Percentiles rank a stretch among this genome's conserved stretches.
phyloP scores from a whole-genome alignment of 1,140 invertebrate species.

The Epicauta chinensis region DNA sequence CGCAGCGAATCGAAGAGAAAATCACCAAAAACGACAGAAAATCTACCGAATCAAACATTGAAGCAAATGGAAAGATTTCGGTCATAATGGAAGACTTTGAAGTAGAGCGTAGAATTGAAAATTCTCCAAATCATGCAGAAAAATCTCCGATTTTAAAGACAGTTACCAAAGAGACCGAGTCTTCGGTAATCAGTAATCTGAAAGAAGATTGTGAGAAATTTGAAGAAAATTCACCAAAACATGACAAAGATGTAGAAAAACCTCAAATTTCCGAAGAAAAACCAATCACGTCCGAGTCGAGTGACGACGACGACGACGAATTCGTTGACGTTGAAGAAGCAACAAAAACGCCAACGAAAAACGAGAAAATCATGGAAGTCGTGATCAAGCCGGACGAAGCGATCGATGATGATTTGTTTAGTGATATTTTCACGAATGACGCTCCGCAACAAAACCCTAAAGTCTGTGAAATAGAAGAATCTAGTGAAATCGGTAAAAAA shows the following conservation, averaged over 20 bases:
- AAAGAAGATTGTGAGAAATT: too few relatives aligned
- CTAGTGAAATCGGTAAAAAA: conserved; percentile 13
- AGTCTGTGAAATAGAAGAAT: conserved; percentile 11
- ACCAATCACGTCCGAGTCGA: conserved; percentile 19
- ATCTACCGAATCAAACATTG: conserved; percentile 19
- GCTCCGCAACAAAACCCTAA: conserved; percentile 2
- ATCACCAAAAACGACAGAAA: conserved; percentile 29
- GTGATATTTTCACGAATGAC: conserved; percentile 59
- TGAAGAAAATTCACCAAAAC: too few relatives aligned
- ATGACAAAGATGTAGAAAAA: too few relatives aligned
- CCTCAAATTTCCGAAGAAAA: too few relatives aligned
- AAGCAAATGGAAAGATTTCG: conserved; percentile 2
- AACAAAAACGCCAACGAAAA: conserved; percentile 24
- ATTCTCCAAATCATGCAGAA: too few relatives aligned
- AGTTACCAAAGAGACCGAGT: conserved; percentile 18
- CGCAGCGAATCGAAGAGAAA: conserved; percentile 25
- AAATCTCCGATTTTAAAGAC: too few relatives aligned
- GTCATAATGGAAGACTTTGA: too few relatives aligned
- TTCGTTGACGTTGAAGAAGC: conserved; percentile 51
- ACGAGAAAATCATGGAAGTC: conserved; percentile 34
- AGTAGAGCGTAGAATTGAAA: too few relatives aligned
- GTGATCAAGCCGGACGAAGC: conserved; percentile 38
- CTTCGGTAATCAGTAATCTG: too few relatives aligned
- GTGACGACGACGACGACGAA: conserved; percentile 44
- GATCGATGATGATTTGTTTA: conserved; percentile 62